Base-by-base conservation (phyloP, 1,140 invertebrate species). In the Neodiprion lecontei region DNA sequence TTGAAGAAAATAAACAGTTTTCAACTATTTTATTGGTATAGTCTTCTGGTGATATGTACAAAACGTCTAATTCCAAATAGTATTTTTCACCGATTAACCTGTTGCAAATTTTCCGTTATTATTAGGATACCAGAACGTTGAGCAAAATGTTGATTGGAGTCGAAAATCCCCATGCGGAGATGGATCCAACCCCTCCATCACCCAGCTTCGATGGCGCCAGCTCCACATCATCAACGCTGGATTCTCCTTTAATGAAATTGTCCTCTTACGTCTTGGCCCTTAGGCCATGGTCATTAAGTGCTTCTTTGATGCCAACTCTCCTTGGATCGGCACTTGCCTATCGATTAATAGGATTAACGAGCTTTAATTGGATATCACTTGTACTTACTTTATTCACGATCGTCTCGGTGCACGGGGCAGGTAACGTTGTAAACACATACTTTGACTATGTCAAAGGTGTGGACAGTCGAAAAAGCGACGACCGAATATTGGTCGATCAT, bases 391-490 rank as follows among this genome's bases (percentile, higher is more conserved):
- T 96, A 28, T 91, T 96, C 67, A 97, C 96, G 1, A 93, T 97
- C 9, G 89, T 98, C 70, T 96, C 95, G 14, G 97, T 98, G 3
- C 97, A 98, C 86, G 96, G 96, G 69, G 97, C 97, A 72, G 97
- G 97, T 53, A 98, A 98, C 88, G 93, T 98, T n/a, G 97, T 99
- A 1, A 98, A 99, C 84, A 98, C 97, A 0, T 98, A 98, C 86
- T 98, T 94, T 85, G 97, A 98, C 88, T 99, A 96, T 85, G 91
- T 96, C 9, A 96, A 96, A 89, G 97, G 97, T 48, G 96, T 98
- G 66, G 97, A 98, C 83, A 95, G 94, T 83, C 92, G 95, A 72
- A 96, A 96, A 88, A 96, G 95, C 80, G 96, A 98, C 82, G 97
- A 99, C 84, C 91, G 96, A 82, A 98, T 96, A 77, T 87, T 98